phyloP scores from a whole-genome alignment of 2,797 vertebrate genomes.

The Mormyrops attenuatus region DNA sequence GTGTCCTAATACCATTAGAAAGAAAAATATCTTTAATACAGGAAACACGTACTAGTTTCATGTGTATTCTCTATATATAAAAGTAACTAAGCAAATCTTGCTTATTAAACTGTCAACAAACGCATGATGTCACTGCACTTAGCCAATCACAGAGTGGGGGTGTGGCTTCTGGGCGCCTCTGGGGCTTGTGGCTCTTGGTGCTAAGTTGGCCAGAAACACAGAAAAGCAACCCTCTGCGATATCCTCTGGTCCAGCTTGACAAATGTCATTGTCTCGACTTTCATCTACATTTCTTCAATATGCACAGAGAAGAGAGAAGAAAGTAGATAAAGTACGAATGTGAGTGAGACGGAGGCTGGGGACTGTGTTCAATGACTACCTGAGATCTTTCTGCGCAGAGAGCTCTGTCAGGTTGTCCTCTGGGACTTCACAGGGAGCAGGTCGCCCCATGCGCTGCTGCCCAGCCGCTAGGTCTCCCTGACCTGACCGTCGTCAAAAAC shows the following conservation, averaged over 20 bases:
- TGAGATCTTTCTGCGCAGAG: neutral
- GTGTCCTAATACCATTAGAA: neutral
- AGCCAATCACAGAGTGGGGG: neutral
- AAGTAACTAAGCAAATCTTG: neutral
- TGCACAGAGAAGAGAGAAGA: neutral
- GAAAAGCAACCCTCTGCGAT: neutral
- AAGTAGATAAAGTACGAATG: slow-evolving; percentile 34
- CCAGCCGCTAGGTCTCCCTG: slow-evolving; percentile 28
- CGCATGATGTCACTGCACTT: neutral
- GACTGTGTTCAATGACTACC: slow-evolving; percentile 28
- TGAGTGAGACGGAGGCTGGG: slow-evolving; percentile 46
- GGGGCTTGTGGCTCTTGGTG: neutral
- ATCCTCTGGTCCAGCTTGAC: neutral
- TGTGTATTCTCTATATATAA: neutral
- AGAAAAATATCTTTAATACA: neutral
- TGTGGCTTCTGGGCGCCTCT: neutral
- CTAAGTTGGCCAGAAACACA: neutral
- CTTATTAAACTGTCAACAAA: neutral
- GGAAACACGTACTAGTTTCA: neutral
- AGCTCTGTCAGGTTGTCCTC: neutral
- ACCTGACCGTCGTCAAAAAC: slow-evolving; percentile 29
- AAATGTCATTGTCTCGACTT: neutral
- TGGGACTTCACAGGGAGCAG: neutral
- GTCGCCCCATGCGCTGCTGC: neutral
- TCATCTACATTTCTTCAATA: neutral